A percentile compares a stretch with the other conserved stretches of the same genome.
Evolutionary conservation across 2,113 vertebrate genomes (phyloP).

Genomic region (Theropithecus gelada): DNA sequence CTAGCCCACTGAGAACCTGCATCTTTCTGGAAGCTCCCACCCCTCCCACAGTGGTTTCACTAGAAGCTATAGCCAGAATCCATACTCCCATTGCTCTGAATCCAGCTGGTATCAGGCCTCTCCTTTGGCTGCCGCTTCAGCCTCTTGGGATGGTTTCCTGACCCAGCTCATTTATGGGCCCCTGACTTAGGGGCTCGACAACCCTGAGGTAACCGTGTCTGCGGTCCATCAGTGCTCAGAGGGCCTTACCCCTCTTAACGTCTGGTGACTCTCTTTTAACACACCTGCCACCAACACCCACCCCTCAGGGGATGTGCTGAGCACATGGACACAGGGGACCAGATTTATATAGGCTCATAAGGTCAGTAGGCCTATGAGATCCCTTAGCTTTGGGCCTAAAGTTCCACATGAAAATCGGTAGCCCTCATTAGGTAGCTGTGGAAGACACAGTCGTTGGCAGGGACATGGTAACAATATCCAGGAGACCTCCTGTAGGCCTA

Average conservation of each 20-base stretch:
- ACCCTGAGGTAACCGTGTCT: rapidly evolving
- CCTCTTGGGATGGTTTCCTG: not conserved
- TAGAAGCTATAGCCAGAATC: not conserved
- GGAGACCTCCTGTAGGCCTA: not conserved
- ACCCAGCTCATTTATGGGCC: not conserved
- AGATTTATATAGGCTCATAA: not conserved
- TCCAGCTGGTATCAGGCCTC: not conserved
- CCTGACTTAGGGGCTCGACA: not conserved
- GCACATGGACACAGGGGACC: not conserved
- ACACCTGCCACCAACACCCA: not conserved
- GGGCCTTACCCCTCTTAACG: rapidly evolving
- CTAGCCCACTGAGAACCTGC: not conserved
- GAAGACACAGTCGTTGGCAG: not conserved
- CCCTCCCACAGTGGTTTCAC: not conserved
- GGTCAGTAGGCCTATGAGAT: not conserved
- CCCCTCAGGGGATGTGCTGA: rapidly evolving
- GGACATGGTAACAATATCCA: not conserved
- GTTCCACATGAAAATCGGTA: not conserved
- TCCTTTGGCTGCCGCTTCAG: not conserved
- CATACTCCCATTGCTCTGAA: not conserved
- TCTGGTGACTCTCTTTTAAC: not conserved
- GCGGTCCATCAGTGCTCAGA: too few relatives aligned
- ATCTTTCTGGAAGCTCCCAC: not conserved
- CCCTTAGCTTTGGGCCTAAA: not conserved
- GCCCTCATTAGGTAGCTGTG: not conserved